Base-by-base conservation (phyloP, 2,888 invertebrate species). In the Eumacrocentrus americanus region DNA sequence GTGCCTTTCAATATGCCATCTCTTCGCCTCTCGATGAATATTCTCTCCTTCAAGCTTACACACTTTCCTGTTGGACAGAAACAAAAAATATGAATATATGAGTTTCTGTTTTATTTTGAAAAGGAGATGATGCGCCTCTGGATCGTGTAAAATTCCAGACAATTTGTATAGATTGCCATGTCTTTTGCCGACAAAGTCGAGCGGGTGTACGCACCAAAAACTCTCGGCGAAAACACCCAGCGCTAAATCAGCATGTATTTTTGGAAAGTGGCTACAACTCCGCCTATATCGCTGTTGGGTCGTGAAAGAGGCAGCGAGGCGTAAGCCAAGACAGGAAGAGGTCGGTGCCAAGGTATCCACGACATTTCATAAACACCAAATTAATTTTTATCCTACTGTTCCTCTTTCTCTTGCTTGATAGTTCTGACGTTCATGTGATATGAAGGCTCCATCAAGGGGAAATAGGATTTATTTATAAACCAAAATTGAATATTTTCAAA, bases 301-400 rank as follows among this genome's bases (percentile, higher is more conserved):
- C 25, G 44, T 22, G 14, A 29, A 48, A 16, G 16, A 51, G 20
- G 51, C 37, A 51, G 22, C 12, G 23, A 46, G 23, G 34, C 40
- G 37, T 46, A 51, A 34, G 40, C 44, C 16, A 12, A 1, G 18
- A 34, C 48, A 48, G 54, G 42, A 38, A 42, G 59, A 20, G 52
- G 38, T 42, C 35, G 7, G 29, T 70, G 72, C 72, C 70, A 70
- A 73, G 68, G 66, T 71, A 72, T 72, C 71, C 66, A 67, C 69
- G 73, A 75, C 73, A 72, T 73, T 72, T 74, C 73, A 70, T 71
- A 76, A 77, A 76, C 77, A 77, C 53, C 67, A 74, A 73, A 77
- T 77, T 75, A 78, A 74, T 77, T 77, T 78, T 73, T 72, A 75
- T 75, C 71, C 66, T 37, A 35, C 38, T 47, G 14, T 46, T 44